These are phyloP conservation scores for Sinosuthora webbiana DNA, from an alignment of 2,113 vertebrate species.

Conservation along the genomic window DNA sequence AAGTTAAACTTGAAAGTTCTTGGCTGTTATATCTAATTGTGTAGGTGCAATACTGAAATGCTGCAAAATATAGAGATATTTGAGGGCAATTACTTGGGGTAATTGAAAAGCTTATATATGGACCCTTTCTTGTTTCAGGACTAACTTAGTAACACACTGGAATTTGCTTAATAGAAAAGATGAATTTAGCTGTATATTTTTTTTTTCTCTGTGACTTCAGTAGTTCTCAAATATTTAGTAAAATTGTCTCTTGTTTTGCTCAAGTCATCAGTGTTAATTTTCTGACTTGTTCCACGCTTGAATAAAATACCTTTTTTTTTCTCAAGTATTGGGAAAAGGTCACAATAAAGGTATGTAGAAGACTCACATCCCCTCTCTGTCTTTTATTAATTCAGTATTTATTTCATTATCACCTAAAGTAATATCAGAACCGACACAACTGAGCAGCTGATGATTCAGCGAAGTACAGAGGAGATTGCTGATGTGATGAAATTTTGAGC, in stretches of 20 bases:
- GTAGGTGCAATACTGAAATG: background rate
- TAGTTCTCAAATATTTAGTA: background rate
- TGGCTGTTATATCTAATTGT: background rate
- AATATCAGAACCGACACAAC: background rate
- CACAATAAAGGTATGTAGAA: background rate
- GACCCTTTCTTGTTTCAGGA: background rate
- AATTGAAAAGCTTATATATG: background rate
- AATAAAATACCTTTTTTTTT: background rate
- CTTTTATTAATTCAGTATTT: background rate
- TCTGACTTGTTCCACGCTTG: background rate
- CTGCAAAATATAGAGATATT: background rate
- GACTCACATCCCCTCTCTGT: background rate
- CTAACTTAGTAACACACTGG: fast-evolving
- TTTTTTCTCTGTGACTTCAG: background rate
- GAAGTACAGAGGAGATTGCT: background rate
- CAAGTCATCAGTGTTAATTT: background rate
- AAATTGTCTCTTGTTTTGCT: background rate
- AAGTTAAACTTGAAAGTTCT: background rate
- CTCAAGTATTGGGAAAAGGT: background rate
- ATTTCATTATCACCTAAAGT: background rate
- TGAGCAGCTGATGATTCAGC: background rate
- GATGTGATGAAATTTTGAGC: background rate
- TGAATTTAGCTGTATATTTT: background rate
- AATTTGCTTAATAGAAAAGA: background rate
- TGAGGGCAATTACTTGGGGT: background rate